Evolutionary conservation across 2,888 invertebrate species (phyloP), one percentile per base, ranked within the genome.

Genomic region (Synergus japonicus): DNA sequence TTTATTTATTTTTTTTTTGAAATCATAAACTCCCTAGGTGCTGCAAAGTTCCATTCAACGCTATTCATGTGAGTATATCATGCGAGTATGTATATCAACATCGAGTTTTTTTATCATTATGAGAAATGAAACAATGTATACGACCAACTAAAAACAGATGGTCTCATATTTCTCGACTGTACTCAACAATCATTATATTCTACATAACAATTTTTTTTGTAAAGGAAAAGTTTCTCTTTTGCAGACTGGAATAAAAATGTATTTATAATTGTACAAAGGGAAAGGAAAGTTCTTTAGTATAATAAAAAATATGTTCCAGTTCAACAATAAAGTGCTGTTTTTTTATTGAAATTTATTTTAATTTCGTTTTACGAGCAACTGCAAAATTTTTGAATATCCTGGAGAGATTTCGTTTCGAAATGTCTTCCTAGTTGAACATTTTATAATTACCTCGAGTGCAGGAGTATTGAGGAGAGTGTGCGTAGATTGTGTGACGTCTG

Each of bases 401-500:
- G 29, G 29, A 29, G 29, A 29, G n/a, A n/a, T n/a, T 4, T 7
- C 7, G n/a, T 2, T 8, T n/a, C 4, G 1, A 8, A 54, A 54
- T 8, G n/a, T 7, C 43, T 43, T 9, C 43, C 43, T 49, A 15
- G 10, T 9, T 60, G 29, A 63, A 63, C 37, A 76, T 18, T n/a
- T 15, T 15, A 46, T 8, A 83, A 89, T 91, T 91, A 95, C 95
- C 93, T 99, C 98, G 84, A 99, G 95, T 81, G 99, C 99, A 79
- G 98, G 98, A 82, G 98, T 98, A 93, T 98, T 97, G 88, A 99
- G 96, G 88, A 99, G 95, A 86, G 98, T 98, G 93, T 99, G 97
- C 81, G 98, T 98, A 87, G 98, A 98, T 93, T 99, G 99, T 81
- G 98, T 97, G 85, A 99, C 99, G 93, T 99, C 99, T 84, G 99